phyloP scores from a whole-genome alignment of 2,797 vertebrate genomes.

The Hippopotamyrus pictus region DNA sequence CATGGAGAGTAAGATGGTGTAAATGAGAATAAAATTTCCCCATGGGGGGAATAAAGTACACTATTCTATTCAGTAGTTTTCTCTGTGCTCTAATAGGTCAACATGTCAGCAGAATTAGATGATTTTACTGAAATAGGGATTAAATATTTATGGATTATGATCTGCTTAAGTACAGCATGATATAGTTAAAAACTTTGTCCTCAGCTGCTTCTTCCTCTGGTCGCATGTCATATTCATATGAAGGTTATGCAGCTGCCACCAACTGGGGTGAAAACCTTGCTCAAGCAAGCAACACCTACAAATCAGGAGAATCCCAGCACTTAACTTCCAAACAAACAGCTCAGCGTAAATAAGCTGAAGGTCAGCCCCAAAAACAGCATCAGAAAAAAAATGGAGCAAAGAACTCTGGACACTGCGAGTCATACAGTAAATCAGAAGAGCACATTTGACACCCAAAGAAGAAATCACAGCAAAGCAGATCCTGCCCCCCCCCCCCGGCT shows the following conservation, averaged over 20 bases:
- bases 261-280: neutral
- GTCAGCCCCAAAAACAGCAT: neutral
- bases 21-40: neutral
- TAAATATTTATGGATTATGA: constrained; percentile 11
- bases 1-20: neutral
- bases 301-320: neutral
- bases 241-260: neutral
- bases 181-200: neutral
- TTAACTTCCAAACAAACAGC: neutral
- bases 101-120: neutral
- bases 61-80: neutral
- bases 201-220: neutral
- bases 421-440: neutral
- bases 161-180: neutral
- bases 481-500: neutral
- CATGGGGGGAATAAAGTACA: neutral
- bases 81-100: neutral
- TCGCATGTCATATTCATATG: neutral
- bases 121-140: neutral
- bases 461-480: neutral
- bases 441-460: neutral
- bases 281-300: neutral
- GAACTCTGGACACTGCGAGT: neutral
- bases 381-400: neutral
- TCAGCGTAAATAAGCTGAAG: neutral